These are phyloP conservation scores for Pseudococcus viburni DNA, from an alignment of 2,888 invertebrate species.

Conservation along the genomic window DNA sequence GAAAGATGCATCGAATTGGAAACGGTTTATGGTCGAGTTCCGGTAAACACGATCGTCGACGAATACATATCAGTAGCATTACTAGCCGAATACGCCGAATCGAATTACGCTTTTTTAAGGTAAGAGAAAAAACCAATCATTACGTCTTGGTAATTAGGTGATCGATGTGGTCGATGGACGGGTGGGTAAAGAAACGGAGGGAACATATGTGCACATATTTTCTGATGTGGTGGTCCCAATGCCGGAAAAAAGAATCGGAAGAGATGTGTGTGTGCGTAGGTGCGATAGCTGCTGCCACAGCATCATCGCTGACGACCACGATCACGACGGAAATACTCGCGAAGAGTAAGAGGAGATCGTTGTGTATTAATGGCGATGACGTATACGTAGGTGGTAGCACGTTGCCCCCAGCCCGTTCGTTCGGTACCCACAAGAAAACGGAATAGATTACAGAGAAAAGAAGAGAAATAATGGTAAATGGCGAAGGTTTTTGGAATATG, in stretches of 20 bases:
- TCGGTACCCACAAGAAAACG: neutral
- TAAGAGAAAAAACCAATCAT: neutral
- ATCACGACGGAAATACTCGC: neutral
- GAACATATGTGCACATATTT: neutral
- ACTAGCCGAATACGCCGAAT: conserved; percentile 58
- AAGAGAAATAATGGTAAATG: neutral
- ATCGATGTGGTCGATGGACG: neutral
- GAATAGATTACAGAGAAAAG: neutral
- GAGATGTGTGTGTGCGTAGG: neutral
- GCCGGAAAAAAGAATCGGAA: neutral
- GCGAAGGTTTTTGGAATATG: neutral
- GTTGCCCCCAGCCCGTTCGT: neutral
- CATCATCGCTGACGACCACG: neutral
- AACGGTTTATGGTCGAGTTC: conserved; percentile 1
- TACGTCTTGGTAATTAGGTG: neutral
- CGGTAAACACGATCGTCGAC: conserved; percentile 30
- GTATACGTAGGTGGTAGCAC: conserved; percentile 35
- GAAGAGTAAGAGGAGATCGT: neutral
- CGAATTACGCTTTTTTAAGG: conserved; percentile 30
- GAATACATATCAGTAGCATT: conserved; percentile 54
- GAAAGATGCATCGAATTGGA: conserved; percentile 40
- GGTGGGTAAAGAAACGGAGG: neutral
- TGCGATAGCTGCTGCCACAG: neutral
- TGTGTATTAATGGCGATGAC: conserved; percentile 40
- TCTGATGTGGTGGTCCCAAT: neutral